Base-by-base conservation (phyloP, 2,113 vertebrate genomes). In the Oryzias curvinotus region DNA sequence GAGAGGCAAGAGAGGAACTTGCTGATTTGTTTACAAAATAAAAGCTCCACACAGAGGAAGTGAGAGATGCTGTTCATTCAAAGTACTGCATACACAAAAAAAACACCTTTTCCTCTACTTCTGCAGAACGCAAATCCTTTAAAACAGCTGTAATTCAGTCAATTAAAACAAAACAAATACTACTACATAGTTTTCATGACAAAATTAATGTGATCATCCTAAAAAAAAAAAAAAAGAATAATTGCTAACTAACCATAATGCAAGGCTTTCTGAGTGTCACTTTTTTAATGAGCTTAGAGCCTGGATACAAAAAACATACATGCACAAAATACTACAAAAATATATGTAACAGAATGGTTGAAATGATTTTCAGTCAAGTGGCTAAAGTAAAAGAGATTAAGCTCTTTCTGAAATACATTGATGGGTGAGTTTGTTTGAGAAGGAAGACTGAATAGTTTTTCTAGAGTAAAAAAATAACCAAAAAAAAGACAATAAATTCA, bases 131-230 rank as follows among this genome's bases (percentile, higher is more conserved):
- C 56, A 76, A 70, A 73, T 63, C 47, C 59, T 51, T 52, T 76
- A 30, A 13, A 78, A 77, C 57, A 78, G 62, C 77, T 76, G 30
- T 85, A 82, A 80, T 80, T 70, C 67, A 17, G 72, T 87, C 78
- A 57, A 69, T 78, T 80, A 83, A 84, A 87, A 84, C 30, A 7
- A 36, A 36, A 36, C 8, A 36, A 36, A 36, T 12, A 12, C 78
- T 82, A 71, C 85, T 84, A 82, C 76, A 83, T 85, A 70, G 86
- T 77, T 79, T 75, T 59, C 71, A 83, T 88, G 76, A 68, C 85
- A 85, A 88, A 90, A 86, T 79, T 81, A 68, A 21, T 86, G 81
- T 69, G 74, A 80, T 86, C 77, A 81, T 75, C 82, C 77, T 86
- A 89, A 23, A 90, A 86, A 87, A 84, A 80, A n/a, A n/a, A 65